Evolutionary conservation across 1,140 invertebrate genomes (phyloP).

Genomic region (Cataglyphis hispanica): DNA sequence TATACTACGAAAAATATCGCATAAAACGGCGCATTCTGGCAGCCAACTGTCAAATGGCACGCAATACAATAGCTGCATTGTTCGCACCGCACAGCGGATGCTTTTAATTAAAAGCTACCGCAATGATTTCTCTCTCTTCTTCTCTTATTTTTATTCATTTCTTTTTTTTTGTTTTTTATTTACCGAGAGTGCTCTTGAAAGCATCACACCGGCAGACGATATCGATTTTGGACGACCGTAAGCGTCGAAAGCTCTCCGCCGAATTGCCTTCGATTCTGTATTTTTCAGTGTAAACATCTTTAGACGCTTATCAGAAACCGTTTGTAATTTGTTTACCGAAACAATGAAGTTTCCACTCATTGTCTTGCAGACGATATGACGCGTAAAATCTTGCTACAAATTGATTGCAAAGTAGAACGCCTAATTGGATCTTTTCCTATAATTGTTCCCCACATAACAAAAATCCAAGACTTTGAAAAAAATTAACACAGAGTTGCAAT

Average conservation of each 20-base stretch:
- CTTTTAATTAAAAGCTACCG: conserved; percentile 82
- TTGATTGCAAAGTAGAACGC: not conserved
- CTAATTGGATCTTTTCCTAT: not conserved
- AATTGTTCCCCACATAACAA: not conserved
- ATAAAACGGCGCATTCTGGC: conserved; percentile 18
- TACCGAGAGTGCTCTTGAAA: conserved; percentile 47
- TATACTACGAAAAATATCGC: conserved; percentile 32
- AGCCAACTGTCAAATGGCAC: conserved; percentile 73
- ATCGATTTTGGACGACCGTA: conserved; percentile 21
- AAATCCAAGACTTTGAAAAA: not conserved
- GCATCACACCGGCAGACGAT: not conserved
- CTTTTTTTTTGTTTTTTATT: conserved; percentile 53
- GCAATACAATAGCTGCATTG: conserved; percentile 79
- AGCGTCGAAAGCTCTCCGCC: not conserved
- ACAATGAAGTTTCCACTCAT: conserved; percentile 25
- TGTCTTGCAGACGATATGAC: not conserved
- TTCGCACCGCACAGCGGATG: conserved; percentile 70
- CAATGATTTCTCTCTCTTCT: conserved; percentile 68
- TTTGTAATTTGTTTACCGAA: conserved; percentile 31
- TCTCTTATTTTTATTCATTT: conserved; percentile 45
- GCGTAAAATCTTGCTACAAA: conserved; percentile 5
- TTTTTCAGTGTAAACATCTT: conserved; percentile 41
- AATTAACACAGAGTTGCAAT: not conserved
- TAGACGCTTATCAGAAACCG: conserved; percentile 34
- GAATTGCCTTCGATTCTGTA: conserved; percentile 8